Evolutionary conservation across 2,797 vertebrate species (phyloP).

Genomic region (Holocentrus rufus): DNA sequence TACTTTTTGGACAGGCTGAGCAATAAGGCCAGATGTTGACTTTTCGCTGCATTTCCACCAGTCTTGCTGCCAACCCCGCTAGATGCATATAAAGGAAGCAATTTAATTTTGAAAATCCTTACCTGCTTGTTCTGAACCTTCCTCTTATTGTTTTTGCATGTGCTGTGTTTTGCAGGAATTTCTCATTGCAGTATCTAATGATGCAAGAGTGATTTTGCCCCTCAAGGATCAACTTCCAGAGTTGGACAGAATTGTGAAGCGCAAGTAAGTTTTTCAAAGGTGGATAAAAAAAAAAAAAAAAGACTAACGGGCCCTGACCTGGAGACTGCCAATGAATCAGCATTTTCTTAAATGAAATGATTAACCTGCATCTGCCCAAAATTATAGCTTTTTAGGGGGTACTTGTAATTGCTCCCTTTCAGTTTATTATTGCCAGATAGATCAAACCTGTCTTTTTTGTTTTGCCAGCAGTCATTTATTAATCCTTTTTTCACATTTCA

Average conservation of each 20-base stretch:
- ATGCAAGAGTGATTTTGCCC: conserved; percentile 86
- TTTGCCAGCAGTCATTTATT: background rate
- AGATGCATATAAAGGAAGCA: background rate
- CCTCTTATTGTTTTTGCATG: conserved; percentile 3
- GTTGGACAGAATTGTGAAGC: conserved; percentile 90
- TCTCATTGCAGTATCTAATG: conserved; percentile 91
- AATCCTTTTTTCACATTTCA: conserved; percentile 71
- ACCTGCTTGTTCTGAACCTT: background rate
- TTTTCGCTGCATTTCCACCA: background rate
- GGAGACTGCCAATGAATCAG: too few relatives aligned
- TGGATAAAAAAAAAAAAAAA: background rate
- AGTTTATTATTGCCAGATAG: background rate
- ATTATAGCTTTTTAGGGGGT: too few relatives aligned
- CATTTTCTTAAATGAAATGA: too few relatives aligned
- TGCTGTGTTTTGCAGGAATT: conserved; percentile 88
- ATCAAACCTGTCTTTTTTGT: background rate
- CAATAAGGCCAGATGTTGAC: background rate
- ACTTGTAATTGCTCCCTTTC: too few relatives aligned
- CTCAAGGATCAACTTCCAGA: conserved; percentile 92
- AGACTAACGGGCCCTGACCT: background rate
- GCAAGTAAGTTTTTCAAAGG: conserved; percentile 83
- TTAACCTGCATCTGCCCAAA: too few relatives aligned
- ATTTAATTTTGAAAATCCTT: background rate
- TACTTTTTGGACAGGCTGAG: background rate
- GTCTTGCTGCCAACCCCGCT: too few relatives aligned